Base-by-base conservation (phyloP, 2,113 vertebrate genomes). In the Neolamprologus cancellatus region DNA sequence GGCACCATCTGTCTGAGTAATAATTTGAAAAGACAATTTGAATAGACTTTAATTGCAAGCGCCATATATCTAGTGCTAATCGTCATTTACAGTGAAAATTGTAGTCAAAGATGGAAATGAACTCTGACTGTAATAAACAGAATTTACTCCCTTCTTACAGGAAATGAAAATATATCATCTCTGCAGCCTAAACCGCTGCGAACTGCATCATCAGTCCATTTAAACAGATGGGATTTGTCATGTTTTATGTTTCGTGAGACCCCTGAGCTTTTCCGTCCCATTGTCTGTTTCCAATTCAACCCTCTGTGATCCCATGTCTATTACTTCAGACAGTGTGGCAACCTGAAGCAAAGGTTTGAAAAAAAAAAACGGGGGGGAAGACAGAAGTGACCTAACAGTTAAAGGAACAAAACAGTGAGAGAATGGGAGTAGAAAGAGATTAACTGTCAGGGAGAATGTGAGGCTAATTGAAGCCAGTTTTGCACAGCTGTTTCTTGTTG, bases 401-500 rank as follows among this genome's bases (percentile, higher is more conserved):
- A 85, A 92, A 88, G 85, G 85, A 90, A 87, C 84, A 81, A 90
- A 90, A 87, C 83, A 86, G 90, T 84, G 88, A 90, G 92, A 91
- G 93, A 89, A 87, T 53, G 88, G 84, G 90, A 92, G 93, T 90
- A 92, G 91, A 94, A 82, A 89, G 89, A 89, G 95, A 96, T 96
- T 95, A 95, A 92, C 95, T 95, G 93, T 94, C 92, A 94, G 94
- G 91, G 95, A 95, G 93, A 96, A 96, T 94, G 94, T 94, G 94
- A 94, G 87, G 93, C 92, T 96, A 96, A 96, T 96, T 96, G 96
- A 96, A 96, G 94, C 93, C 96, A 96, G 96, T 93, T 93, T 91
- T 92, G 90, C 92, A 94, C 96, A 96, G 96, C 96, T 96, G 96
- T 94, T 96, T 95, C 95, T 96, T 94, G 94, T 96, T 96, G 95